These are phyloP conservation scores for Lepidurus apus DNA, from an alignment of 1,140 invertebrate species.

Conservation along the genomic window DNA sequence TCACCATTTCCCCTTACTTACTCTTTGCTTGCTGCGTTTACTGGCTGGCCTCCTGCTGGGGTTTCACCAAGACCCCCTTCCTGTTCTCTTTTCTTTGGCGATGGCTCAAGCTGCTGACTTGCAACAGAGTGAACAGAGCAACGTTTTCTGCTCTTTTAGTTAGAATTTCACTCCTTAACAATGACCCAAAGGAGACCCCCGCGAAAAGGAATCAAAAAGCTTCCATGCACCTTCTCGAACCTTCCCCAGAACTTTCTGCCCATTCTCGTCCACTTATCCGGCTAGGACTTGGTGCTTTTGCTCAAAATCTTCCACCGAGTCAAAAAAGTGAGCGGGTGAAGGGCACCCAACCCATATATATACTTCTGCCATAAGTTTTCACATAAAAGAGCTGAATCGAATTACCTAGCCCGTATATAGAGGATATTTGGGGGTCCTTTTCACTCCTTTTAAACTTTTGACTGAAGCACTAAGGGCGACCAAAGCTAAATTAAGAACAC, in stretches of 20 bases:
- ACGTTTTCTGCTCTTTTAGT: slow-evolving; percentile 22
- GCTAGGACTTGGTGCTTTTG: not conserved
- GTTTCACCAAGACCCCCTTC: slow-evolving; percentile 20
- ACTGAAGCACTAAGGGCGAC: not conserved
- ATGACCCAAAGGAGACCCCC: not conserved
- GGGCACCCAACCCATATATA: not conserved
- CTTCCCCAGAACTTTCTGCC: too few relatives aligned
- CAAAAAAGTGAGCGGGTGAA: too few relatives aligned
- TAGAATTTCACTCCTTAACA: slow-evolving; percentile 7
- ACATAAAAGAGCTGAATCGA: not conserved
- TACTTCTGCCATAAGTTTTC: not conserved
- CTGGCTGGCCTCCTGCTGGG: slow-evolving; percentile 15
- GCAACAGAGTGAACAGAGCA: slow-evolving; percentile 7
- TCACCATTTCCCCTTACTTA: slow-evolving; percentile 15
- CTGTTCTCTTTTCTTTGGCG: slow-evolving; percentile 17
- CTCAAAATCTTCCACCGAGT: not conserved
- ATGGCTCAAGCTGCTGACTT: slow-evolving; percentile 18
- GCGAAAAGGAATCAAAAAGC: not conserved
- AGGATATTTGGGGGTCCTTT: not conserved
- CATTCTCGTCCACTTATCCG: too few relatives aligned
- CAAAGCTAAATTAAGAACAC: slow-evolving; percentile 15
- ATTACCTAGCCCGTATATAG: not conserved
- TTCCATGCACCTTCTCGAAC: not conserved
- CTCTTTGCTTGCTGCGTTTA: slow-evolving; percentile 10
- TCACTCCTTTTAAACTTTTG: not conserved